Conservation (phyloP, 1,140 invertebrate species). For the Drosophila ambigua region DNA sequence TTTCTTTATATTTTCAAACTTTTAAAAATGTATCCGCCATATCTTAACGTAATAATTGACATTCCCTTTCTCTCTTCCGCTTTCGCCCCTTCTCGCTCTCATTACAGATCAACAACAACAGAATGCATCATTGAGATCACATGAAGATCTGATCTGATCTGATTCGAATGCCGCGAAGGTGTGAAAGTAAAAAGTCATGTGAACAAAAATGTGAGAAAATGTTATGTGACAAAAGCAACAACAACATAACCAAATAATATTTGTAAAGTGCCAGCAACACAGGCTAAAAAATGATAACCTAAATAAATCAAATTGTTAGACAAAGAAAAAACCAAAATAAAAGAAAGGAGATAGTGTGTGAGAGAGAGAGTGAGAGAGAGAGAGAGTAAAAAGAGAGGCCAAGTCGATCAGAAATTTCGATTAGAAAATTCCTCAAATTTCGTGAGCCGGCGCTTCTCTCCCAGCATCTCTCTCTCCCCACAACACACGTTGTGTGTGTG, state of each 20-base stretch:
- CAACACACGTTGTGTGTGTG: no score
- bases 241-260: conserved; percentile 30
- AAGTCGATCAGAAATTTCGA: conserved; percentile 16
- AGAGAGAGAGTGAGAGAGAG: conserved; percentile 9
- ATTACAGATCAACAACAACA: conserved; percentile 44
- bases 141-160: conserved; percentile 24
- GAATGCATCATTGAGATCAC: conserved; percentile 51
- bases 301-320: conserved; percentile 71
- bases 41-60: not conserved
- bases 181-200: conserved; percentile 47
- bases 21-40: not conserved
- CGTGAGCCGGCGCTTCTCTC: conserved; percentile 6
- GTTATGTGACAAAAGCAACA: conserved; percentile 36
- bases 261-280: conserved; percentile 15
- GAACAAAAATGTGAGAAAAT: conserved; percentile 43
- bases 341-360: conserved; percentile 11
- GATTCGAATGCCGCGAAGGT: conserved; percentile 35
- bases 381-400: conserved; percentile 14
- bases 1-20: not conserved
- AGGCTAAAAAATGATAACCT: conserved; percentile 64
- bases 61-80: conserved; percentile 9
- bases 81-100: conserved; percentile 28
- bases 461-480: conserved; percentile 3
- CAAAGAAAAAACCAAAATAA: conserved; percentile 38
- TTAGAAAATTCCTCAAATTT: not conserved